Evolutionary conservation across 2,113 vertebrate species (phyloP), one percentile per base, ranked within the genome.

Genomic region (Platysteira castanea): DNA sequence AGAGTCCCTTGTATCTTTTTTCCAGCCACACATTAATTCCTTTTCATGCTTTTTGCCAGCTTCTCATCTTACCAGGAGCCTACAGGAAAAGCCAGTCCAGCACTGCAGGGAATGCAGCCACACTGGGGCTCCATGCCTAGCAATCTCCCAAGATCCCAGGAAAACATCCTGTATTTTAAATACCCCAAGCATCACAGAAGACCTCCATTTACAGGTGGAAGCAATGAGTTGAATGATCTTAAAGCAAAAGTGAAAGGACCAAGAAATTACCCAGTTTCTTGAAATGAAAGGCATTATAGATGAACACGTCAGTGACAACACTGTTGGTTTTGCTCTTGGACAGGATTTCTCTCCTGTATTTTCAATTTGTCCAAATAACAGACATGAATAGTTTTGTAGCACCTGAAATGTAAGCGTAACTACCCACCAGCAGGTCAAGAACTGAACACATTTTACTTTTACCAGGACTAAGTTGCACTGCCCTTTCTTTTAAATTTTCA

Each of bases 61-160:
- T 90, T 85, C 87, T 93, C 86, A 41, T 93, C 69, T 90, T 93
- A 79, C 81, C 64, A 78, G 80, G 65, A 96, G 89, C 63, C 52
- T 85, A 44, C 27, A 88, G 68, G 22, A 94, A 39, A 90, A 71
- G 88, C 60, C 60, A 89, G 64, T 54, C 39, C 54, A 83, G 35
- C 23, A 77, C 27, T 1, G 5, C 74, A 70, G 54, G 47, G 85
- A 93, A 85, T 2, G 0, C 9, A 75, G 83, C 27, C 54, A 91
- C 2, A 1, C 14, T 79, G 23, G 35, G 52, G n/a, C 60, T 81
- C 71, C 42, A n/a, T 1, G 22, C 28, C 33, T 19, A 87, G 63
- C 21, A 41, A 28, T 37, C 31, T 67, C 52, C 28, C 42, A 80
- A 49, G 27, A 41, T 39, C 18, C 47, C 63, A 69, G 39, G 49